phyloP scores from a whole-genome alignment of 2,113 vertebrate genomes.

The Eidolon helvum region DNA sequence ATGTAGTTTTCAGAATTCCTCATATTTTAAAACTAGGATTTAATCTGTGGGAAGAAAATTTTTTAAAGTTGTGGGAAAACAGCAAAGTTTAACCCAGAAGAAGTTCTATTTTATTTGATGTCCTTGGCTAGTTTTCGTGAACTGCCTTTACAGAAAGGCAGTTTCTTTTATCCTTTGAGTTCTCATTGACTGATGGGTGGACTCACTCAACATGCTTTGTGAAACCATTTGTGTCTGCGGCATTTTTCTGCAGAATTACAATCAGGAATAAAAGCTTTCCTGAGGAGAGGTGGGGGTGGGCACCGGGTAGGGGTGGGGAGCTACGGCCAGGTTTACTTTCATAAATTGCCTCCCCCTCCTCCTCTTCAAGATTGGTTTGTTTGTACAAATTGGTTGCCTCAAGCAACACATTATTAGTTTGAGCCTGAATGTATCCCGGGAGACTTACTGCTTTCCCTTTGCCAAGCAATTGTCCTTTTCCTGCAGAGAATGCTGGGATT shows the following conservation, averaged over 20 bases:
- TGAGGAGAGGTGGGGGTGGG: constrained; percentile 6
- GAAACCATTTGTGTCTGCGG: neutral
- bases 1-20: neutral
- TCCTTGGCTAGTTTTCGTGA: neutral
- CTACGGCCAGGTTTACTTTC: constrained; percentile 52
- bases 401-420: constrained; percentile 79
- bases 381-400: constrained; percentile 81
- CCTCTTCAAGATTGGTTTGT: constrained; percentile 65
- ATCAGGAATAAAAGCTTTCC: constrained; percentile 62
- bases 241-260: constrained; percentile 22
- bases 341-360: constrained; percentile 31
- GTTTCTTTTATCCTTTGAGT: neutral
- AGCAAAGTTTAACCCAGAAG: neutral
- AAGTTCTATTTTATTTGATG: neutral
- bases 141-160: neutral
- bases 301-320: neutral
- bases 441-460: constrained; percentile 75
- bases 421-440: constrained; percentile 79
- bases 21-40: neutral
- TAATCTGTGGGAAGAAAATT: neutral
- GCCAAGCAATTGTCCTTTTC: constrained; percentile 69
- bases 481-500: constrained; percentile 45
- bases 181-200: neutral
- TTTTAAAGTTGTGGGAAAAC: neutral
- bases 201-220: neutral